These are phyloP conservation scores for Baronia brevicornis DNA, from an alignment of 2,888 invertebrate genomes.

Conservation along the genomic window DNA sequence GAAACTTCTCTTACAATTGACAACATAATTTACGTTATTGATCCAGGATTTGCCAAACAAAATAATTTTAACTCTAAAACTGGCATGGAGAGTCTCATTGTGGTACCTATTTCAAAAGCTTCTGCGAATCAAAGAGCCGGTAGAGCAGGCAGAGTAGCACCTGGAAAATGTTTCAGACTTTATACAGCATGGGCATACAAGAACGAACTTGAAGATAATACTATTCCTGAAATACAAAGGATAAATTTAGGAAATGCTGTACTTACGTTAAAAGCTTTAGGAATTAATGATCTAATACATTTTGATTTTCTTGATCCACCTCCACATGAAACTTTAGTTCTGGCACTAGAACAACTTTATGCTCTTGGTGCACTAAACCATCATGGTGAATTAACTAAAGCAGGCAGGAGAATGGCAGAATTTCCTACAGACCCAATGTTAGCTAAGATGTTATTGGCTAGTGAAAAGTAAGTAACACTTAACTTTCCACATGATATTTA, in stretches of 20 bases:
- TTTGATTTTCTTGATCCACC: slow-evolving; percentile 99
- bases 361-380: slow-evolving; percentile 98
- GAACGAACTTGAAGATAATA: slow-evolving; percentile 98
- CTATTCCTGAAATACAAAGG: slow-evolving; percentile 98
- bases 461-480: slow-evolving; percentile 85
- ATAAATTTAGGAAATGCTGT: slow-evolving; percentile 99
- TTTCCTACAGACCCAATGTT: slow-evolving; percentile 99
- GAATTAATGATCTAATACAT: slow-evolving; percentile 97
- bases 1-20: slow-evolving; percentile 99
- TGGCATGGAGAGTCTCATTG: slow-evolving; percentile 98
- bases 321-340: slow-evolving; percentile 92
- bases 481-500: not conserved
- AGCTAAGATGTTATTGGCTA: slow-evolving; percentile 97
- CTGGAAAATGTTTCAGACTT: slow-evolving; percentile 97
- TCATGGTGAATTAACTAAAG: slow-evolving; percentile 96
- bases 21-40: slow-evolving; percentile 98
- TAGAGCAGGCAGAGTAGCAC: slow-evolving; percentile 95
- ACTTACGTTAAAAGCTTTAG: slow-evolving; percentile 95
- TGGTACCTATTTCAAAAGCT: slow-evolving; percentile 98
- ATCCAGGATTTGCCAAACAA: slow-evolving; percentile 99
- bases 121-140: slow-evolving; percentile 99
- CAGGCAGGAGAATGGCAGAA: slow-evolving; percentile 98
- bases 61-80: slow-evolving; percentile 98
- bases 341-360: slow-evolving; percentile 97
- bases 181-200: slow-evolving; percentile 99